A percentile compares a stretch with the other conserved stretches of the same genome.
These are phyloP conservation scores for Ficedula albicollis DNA, from an alignment of 2,797 vertebrate species.

Conservation along the genomic window DNA sequence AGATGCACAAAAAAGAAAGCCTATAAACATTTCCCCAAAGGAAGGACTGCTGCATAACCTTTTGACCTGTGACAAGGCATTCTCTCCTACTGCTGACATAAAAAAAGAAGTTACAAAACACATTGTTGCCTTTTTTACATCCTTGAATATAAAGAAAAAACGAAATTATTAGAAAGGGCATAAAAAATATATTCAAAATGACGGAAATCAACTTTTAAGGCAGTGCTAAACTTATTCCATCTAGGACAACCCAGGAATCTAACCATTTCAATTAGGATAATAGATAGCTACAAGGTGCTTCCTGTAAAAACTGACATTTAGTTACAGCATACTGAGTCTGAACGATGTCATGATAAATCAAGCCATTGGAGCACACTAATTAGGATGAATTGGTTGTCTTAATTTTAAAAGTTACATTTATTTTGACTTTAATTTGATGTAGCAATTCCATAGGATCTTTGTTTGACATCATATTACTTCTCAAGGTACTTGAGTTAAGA, in stretches of 20 bases:
- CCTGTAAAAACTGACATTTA: slow-evolving; percentile 10
- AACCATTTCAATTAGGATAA: background rate
- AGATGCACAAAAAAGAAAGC: background rate
- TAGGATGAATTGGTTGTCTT: background rate
- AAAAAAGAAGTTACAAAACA: background rate
- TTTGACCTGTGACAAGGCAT: background rate
- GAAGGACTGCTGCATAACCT: slow-evolving; percentile 44
- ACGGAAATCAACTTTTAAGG: background rate
- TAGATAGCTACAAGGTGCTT: background rate
- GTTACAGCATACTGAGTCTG: background rate
- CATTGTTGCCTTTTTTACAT: background rate
- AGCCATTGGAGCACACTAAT: background rate
- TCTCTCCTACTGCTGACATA: background rate
- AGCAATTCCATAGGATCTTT: background rate
- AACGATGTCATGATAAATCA: slow-evolving; percentile 6
- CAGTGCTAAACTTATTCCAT: background rate
- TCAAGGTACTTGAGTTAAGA: background rate
- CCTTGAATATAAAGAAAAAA: background rate
- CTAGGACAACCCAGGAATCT: background rate
- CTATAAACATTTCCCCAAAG: background rate
- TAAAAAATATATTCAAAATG: background rate
- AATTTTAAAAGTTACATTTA: background rate
- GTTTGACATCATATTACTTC: background rate
- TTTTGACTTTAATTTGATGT: slow-evolving; percentile 4
- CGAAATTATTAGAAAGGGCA: background rate